phyloP scores from a whole-genome alignment of 2,113 vertebrate genomes.

The Catagonus wagneri region DNA sequence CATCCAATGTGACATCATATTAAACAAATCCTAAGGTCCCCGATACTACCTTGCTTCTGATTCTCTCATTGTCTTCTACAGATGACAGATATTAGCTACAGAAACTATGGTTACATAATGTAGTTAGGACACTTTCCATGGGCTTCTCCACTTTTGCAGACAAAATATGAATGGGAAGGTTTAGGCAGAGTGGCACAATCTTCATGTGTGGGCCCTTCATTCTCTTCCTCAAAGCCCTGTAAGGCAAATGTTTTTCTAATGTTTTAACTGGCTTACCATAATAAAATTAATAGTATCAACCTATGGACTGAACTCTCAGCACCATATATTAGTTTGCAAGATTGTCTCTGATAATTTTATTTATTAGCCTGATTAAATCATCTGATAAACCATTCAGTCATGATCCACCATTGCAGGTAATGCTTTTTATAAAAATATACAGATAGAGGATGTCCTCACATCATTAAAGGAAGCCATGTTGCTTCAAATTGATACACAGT shows the following conservation, averaged over 20 bases:
- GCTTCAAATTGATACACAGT: not conserved
- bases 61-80: not conserved
- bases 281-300: not conserved
- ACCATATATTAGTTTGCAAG: not conserved
- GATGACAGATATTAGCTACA: not conserved
- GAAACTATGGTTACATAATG: not conserved
- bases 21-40: constrained; percentile 95
- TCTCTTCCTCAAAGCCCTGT: not conserved
- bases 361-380: not conserved
- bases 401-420: not conserved
- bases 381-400: not conserved
- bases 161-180: not conserved
- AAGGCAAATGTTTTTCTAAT: not conserved
- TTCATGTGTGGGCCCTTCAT: not conserved
- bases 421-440: not conserved
- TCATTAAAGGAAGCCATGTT: not conserved
- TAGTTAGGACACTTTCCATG: not conserved
- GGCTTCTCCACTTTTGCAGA: not conserved
- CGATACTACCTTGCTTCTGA: not conserved
- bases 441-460: not conserved
- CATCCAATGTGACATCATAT: constrained; percentile 96
- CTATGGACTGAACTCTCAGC: not conserved
- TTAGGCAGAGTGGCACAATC: not conserved
- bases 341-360: not conserved
- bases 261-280: not conserved